Evolutionary conservation across 2,797 vertebrate species (phyloP).

Genomic region (Apogon hyalosoma): DNA sequence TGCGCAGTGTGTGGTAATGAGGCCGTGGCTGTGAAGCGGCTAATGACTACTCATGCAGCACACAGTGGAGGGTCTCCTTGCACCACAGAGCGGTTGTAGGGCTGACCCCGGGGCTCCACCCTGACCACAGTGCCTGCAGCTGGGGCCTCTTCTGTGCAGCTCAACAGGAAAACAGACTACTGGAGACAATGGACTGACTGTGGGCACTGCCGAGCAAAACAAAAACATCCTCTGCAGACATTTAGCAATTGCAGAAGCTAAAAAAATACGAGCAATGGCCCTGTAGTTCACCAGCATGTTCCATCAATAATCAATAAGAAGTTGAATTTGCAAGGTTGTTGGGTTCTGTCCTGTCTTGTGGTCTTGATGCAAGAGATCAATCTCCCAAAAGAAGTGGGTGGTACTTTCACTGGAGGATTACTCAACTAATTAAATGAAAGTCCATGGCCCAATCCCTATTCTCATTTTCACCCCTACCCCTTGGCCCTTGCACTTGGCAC

Average conservation of each 20-base stretch:
- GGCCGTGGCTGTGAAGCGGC: constrained; percentile 46
- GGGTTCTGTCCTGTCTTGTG: too few species aligned
- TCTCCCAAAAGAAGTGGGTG: too few species aligned
- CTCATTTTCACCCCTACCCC: too few species aligned
- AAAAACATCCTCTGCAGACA: constrained; percentile 28
- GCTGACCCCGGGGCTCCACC: constrained; percentile 57
- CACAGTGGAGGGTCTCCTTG: constrained; percentile 13
- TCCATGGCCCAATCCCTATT: too few species aligned
- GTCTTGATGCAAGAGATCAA: too few species aligned
- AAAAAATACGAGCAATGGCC: neutral
- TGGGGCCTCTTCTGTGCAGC: constrained; percentile 23
- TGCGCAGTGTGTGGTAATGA: constrained; percentile 58
- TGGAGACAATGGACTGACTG: constrained; percentile 36
- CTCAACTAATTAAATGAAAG: too few species aligned
- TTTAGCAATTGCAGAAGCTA: constrained; percentile 10
- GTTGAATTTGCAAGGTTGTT: too few species aligned
- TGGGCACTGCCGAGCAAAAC: constrained; percentile 28
- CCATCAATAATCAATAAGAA: too few species aligned
- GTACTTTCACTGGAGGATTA: too few species aligned
- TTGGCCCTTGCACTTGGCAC: too few species aligned
- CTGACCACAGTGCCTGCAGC: constrained; percentile 24
- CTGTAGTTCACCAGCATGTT: too few species aligned
- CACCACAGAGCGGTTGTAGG: constrained; percentile 44
- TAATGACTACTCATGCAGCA: constrained; percentile 57
- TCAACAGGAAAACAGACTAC: constrained; percentile 33